These are phyloP conservation scores for chimpanzee (Pan troglodytes) DNA, from an alignment of 2,113 vertebrate species.

Conservation along the genomic window DNA sequence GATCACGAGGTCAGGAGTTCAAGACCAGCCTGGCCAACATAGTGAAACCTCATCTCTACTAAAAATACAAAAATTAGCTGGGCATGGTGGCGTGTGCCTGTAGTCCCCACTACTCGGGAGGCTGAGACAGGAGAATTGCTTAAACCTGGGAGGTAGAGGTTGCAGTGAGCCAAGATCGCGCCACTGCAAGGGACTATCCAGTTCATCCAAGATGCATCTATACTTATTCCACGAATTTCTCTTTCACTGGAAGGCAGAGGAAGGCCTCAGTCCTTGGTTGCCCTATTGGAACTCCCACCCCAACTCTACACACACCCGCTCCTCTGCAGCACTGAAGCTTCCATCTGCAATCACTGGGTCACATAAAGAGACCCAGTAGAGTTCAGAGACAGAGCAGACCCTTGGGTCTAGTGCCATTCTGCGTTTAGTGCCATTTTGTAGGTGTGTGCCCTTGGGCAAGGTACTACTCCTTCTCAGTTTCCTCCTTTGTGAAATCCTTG, in stretches of 20 bases:
- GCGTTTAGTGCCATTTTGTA: not conserved
- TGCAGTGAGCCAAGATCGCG: too few species aligned
- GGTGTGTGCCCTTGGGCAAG: not conserved
- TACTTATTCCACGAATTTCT: not conserved
- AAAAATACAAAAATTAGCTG: too few species aligned
- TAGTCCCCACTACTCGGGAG: too few species aligned
- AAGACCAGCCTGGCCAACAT: too few species aligned
- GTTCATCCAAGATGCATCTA: not conserved
- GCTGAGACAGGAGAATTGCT: too few species aligned
- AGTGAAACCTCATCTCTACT: too few species aligned
- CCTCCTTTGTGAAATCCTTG: not conserved
- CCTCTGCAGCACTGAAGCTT: not conserved
- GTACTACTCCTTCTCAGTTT: not conserved
- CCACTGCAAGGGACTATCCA: not conserved
- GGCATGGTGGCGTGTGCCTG: too few species aligned
- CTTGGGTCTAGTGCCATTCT: not conserved
- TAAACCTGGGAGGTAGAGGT: too few species aligned
- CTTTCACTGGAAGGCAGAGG: not conserved
- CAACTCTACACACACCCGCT: not conserved
- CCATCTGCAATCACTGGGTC: not conserved
- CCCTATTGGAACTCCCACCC: not conserved
- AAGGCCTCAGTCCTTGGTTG: not conserved
- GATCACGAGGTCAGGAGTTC: too few species aligned
- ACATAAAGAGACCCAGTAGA: not conserved
- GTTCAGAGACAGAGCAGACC: not conserved